Percentiles rank a stretch among this genome's conserved stretches.
Evolutionary conservation across 1,140 invertebrate genomes (phyloP).

Genomic region (Dendrolimus kikuchii): DNA sequence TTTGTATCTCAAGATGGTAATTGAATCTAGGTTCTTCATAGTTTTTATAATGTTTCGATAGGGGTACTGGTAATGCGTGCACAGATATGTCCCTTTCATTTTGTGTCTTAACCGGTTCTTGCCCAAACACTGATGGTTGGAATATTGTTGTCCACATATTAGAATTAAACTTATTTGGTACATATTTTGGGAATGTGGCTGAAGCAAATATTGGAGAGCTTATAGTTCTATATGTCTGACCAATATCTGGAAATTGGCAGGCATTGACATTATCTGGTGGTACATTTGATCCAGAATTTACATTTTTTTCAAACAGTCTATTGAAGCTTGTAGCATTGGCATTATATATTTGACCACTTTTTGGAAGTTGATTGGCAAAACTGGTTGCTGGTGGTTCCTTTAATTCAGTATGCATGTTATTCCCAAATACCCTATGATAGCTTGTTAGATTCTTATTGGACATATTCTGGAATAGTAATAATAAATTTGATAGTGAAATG

Average conservation of each 20-base stretch:
- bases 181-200: slow-evolving; percentile 24
- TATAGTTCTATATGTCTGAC: slow-evolving; percentile 4
- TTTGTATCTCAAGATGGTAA: not conserved
- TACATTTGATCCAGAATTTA: too few relatives aligned
- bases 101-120: slow-evolving; percentile 18
- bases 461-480: too few relatives aligned
- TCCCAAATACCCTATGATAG: too few relatives aligned
- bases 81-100: slow-evolving; percentile 4
- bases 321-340: too few relatives aligned
- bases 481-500: too few relatives aligned
- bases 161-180: slow-evolving; percentile 5
- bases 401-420: too few relatives aligned
- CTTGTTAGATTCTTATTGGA: too few relatives aligned
- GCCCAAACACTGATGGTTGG: slow-evolving; percentile 13
- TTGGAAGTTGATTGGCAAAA: too few relatives aligned
- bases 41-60: slow-evolving; percentile 17
- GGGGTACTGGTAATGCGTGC: slow-evolving; percentile 9
- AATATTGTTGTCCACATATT: slow-evolving; percentile 4
- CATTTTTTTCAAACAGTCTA: too few relatives aligned
- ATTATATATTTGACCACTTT: too few relatives aligned
- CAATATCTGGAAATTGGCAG: not conserved
- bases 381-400: too few relatives aligned
- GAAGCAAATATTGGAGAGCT: slow-evolving; percentile 20
- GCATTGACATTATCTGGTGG: too few relatives aligned
- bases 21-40: slow-evolving; percentile 6